Conservation (phyloP, 2,888 invertebrate genomes). For the Ennomos quercinarius region DNA sequence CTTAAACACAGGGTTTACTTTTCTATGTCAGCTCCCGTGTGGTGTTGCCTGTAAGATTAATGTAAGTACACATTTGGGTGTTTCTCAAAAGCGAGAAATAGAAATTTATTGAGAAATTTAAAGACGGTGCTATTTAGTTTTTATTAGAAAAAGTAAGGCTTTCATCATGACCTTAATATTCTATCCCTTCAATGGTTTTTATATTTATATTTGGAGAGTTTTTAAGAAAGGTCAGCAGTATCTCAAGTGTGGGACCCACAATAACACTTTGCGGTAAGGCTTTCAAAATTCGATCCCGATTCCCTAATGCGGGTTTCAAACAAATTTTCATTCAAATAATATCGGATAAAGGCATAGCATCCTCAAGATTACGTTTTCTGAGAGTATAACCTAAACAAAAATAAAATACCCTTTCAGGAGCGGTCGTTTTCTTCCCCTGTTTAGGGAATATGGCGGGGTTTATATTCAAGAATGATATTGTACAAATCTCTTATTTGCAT, state of each 20-base stretch:
- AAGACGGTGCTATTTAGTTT: no score
- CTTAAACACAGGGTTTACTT: no score
- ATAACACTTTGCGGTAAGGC: slow-evolving; percentile 12
- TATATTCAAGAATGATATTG: slow-evolving; percentile 9
- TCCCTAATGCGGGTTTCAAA: slow-evolving; percentile 8
- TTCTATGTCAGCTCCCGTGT: no score
- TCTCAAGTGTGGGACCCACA: background rate
- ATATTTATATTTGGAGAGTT: background rate
- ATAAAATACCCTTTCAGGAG: slow-evolving; percentile 17
- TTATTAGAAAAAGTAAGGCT: no score
- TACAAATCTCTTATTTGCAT: slow-evolving; percentile 6
- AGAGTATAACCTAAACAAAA: slow-evolving; percentile 17
- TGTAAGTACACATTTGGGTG: no score
- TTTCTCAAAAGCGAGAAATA: no score
- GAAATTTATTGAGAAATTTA: no score
- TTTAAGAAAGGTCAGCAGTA: no score
- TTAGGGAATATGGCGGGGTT: slow-evolving; percentile 6
- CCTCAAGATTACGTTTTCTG: slow-evolving; percentile 15
- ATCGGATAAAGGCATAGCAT: slow-evolving; percentile 19
- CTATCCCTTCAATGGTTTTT: no score
- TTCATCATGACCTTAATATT: no score
- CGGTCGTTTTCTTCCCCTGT: slow-evolving; percentile 11
- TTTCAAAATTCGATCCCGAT: slow-evolving; percentile 10
- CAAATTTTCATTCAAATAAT: slow-evolving; percentile 26
- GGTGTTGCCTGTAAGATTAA: no score